Base-by-base conservation (phyloP, 2,797 vertebrate species). In the Lutjanus argentimaculatus region DNA sequence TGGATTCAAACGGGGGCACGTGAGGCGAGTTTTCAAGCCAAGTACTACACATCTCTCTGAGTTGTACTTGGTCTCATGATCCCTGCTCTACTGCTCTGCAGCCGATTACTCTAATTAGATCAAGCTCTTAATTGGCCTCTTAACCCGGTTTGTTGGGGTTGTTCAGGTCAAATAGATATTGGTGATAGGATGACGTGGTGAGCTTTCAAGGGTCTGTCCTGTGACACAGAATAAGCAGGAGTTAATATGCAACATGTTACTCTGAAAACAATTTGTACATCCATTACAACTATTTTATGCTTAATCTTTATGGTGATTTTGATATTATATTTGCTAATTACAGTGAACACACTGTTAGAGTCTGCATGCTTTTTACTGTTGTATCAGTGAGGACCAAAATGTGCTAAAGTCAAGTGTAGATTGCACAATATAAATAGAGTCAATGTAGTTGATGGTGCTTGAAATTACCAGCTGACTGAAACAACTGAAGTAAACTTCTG, bases 91-190 rank as follows among this genome's bases (percentile, higher is more conserved):
- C 57, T 77, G 79, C 59, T 85, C 83, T 67, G 75, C 62, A 84
- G 85, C 85, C 12, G 67, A 91, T 94, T 94, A 92, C 76, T 58
- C 86, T 94, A 92, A 95, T 94, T 92, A 90, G 85, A 87, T 83
- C 87, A 82, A 88, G 84, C 84, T 78, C 79, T 85, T 93, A 92
- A 95, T 93, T 93, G 92, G 85, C 76, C 80, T 85, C 75, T 91
- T 94, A 89, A 93, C 90, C 92, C 88, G 92, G 67, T 93, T 94
- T 88, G 75, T 86, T 68, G 22, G 73, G 75, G 91, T 80, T 75
- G 69, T 75, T 53, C 58, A 56, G 79, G 87, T 90, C 48, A 82
- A 79, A 89, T 71, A 85, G 85, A 91, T 89, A 84, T 76, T 73
- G 65, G 74, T 81, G 80, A 77, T 58, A 80, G 65, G 67, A 82